These are phyloP conservation scores for Alfaro cultratus DNA, from an alignment of 2,797 vertebrate species.

Conservation along the genomic window DNA sequence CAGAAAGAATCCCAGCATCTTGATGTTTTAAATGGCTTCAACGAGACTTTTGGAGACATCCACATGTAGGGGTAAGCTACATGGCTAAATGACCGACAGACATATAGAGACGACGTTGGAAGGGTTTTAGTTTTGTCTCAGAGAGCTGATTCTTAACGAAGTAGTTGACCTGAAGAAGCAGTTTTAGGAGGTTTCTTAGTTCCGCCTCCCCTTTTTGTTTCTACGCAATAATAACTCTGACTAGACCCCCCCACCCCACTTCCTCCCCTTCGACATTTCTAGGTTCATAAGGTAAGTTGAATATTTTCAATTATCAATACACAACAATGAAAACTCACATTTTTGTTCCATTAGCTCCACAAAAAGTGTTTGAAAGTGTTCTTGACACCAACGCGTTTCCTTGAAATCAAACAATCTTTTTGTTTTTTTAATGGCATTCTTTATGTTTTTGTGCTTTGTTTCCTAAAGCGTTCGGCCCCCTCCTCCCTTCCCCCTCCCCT, in stretches of 20 bases:
- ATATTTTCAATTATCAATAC: not conserved
- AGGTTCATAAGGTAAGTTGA: not conserved
- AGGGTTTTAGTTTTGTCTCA: not conserved
- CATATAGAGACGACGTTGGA: not conserved
- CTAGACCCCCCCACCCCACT: not conserved
- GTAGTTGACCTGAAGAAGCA: not conserved
- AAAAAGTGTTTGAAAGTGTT: not conserved
- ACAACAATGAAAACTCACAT: not conserved
- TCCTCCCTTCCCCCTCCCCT: not conserved
- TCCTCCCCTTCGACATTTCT: not conserved
- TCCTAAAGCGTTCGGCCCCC: not conserved
- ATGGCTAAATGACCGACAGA: not conserved
- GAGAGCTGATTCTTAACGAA: not conserved
- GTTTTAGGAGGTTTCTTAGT: not conserved
- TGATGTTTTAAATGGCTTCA: not conserved
- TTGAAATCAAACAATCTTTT: not conserved
- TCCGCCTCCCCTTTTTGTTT: not conserved
- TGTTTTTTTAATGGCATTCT: not conserved
- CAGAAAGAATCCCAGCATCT: not conserved
- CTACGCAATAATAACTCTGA: not conserved
- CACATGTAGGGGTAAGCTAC: not conserved
- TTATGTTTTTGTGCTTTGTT: conserved; percentile 3
- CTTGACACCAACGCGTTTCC: not conserved
- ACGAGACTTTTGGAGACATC: not conserved
- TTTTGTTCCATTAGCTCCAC: too few relatives aligned